Evolutionary conservation across 2,113 vertebrate genomes (phyloP).

Genomic region (Pygoscelis antarcticus): DNA sequence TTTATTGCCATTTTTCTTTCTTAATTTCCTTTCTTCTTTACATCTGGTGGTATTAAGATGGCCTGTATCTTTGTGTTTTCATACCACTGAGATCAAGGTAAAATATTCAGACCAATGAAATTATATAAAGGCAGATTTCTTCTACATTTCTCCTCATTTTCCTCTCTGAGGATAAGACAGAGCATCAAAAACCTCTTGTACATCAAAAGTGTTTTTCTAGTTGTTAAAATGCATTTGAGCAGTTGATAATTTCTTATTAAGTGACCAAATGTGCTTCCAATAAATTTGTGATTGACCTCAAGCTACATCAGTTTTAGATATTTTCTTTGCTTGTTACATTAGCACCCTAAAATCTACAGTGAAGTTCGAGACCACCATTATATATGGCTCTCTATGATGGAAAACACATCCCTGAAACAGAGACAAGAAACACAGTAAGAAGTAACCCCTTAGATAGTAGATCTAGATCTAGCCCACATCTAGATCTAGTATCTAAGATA

Average conservation of each 20-base stretch:
- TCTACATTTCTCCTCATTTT: not conserved
- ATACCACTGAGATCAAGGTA: not conserved
- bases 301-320: not conserved
- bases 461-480: not conserved
- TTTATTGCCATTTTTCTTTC: not conserved
- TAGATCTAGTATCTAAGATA: not conserved
- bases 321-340: not conserved
- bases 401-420: not conserved
- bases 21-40: conserved; percentile 2
- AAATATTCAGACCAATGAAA: not conserved
- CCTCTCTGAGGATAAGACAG: not conserved
- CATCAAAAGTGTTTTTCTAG: not conserved
- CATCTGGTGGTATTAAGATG: not conserved
- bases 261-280: not conserved
- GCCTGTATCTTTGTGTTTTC: not conserved
- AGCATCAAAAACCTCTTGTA: not conserved
- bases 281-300: not conserved
- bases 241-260: not conserved
- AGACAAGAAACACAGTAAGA: not conserved
- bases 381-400: too few species aligned
- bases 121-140: not conserved
- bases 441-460: not conserved
- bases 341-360: not conserved
- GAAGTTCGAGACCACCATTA: not conserved
- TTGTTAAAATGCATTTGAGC: not conserved